Base-by-base conservation (phyloP, 2,797 vertebrate genomes). In the Arrhamphus sclerolepis region DNA sequence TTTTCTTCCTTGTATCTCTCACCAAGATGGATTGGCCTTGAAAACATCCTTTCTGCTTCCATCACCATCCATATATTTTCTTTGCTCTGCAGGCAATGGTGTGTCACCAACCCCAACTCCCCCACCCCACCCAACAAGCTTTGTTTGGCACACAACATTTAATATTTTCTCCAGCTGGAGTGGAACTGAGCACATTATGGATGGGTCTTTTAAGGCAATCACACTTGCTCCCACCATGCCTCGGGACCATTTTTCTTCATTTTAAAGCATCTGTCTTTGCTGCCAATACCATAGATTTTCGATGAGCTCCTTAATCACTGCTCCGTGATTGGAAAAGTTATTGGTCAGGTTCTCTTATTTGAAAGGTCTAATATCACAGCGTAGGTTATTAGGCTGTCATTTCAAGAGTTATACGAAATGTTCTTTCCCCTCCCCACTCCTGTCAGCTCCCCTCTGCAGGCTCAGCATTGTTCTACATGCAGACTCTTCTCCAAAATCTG, bases 241-340 rank as follows among this genome's bases (percentile, higher is more conserved):
- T 65, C 53, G 83, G 71, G 73, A 80, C 70, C 75, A 89, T 92
- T 87, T 88, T 84, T 92, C 88, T 88, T 90, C 77, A 89, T 92
- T 89, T 89, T 60, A 78, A 54, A 61, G 70, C 34, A 10, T 74
- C 77, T 84, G 81, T 86, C 72, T 78, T 46, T 57, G 39, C 70
- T 85, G 82, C 72, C 84, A 85, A 91, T 89, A 82, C 56, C 82
- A 89, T 89, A 56, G 89, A 90, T 90, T 89, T 89, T 83, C 84
- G 84, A 88, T 91, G 83, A 87, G 77, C 73, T 76, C 69, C 75
- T 77, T 84, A 81, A 89, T 88, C 75, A 87, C 77, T 67, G 54
- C 74, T 18, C 66, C 67, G 76, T 75, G 76, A 87, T 86, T 83
- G 77, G 77, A 70, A 82, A 80, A 70, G 75, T 76, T 72, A 86